Percentiles rank a stretch among this genome's conserved stretches.
Evolutionary conservation across 2,113 vertebrate species (phyloP).

Genomic region (Semnornis frantzii): DNA sequence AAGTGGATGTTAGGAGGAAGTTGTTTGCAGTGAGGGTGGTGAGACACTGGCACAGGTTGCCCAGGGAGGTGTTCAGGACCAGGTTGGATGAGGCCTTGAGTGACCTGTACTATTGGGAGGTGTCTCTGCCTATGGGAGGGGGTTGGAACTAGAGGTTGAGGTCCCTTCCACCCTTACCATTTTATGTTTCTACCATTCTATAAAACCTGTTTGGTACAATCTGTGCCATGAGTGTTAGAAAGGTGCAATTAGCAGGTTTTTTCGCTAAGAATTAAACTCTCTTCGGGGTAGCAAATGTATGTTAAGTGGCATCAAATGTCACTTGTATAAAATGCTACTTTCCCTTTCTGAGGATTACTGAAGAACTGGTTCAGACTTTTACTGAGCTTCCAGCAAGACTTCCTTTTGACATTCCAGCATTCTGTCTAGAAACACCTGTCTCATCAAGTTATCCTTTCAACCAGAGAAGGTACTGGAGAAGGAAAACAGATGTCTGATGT

Average conservation of each 20-base stretch:
- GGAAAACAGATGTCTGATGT: neutral
- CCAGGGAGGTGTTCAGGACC: too few species aligned
- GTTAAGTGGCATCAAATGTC: neutral
- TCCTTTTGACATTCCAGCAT: neutral
- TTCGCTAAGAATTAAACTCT: neutral
- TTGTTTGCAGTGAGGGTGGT: too few species aligned
- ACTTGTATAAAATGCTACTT: neutral
- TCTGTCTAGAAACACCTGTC: constrained; percentile 22
- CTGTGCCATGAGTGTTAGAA: neutral
- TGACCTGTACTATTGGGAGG: too few species aligned
- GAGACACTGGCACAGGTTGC: too few species aligned
- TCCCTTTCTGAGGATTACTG: neutral
- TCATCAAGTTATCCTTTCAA: neutral
- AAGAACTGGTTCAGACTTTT: neutral
- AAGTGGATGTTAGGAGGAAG: too few species aligned
- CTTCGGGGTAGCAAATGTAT: neutral
- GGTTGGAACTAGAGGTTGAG: too few species aligned
- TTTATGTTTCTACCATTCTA: too few species aligned
- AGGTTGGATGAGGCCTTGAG: too few species aligned
- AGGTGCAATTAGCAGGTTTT: neutral
- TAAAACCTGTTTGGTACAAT: neutral
- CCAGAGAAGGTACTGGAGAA: neutral
- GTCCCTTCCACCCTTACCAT: too few species aligned
- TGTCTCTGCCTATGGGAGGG: too few species aligned
- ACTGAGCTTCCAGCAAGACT: neutral